Percentiles rank a stretch among this genome's conserved stretches.
Evolutionary conservation across 2,888 invertebrate genomes (phyloP).

Genomic region (Emesis furor): DNA sequence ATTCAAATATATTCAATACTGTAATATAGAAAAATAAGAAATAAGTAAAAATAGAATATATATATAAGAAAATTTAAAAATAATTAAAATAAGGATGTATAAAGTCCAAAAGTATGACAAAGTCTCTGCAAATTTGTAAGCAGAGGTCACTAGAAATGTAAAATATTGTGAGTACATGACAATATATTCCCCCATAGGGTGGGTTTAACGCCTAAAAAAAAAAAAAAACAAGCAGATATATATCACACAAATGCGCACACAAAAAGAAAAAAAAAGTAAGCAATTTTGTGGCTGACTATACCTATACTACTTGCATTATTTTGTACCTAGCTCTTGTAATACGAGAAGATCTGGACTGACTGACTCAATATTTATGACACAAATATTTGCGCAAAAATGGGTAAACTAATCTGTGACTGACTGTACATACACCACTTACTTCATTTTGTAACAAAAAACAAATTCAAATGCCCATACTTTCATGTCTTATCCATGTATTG

Average conservation of each 20-base stretch:
- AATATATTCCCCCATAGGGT: too few species aligned
- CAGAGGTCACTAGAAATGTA: too few species aligned
- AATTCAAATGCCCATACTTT: background rate
- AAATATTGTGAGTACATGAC: too few species aligned
- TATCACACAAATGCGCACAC: slow-evolving; percentile 1
- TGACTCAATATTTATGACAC: background rate
- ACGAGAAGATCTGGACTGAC: slow-evolving; percentile 1
- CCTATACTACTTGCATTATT: background rate
- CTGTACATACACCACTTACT: slow-evolving; percentile 1
- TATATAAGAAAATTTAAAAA: too few species aligned
- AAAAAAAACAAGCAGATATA: background rate
- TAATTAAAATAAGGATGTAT: too few species aligned
- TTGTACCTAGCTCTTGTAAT: background rate
- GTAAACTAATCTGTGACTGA: slow-evolving; percentile 1
- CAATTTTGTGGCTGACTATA: background rate
- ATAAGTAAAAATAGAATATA: too few species aligned
- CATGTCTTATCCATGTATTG: background rate
- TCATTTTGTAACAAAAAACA: background rate
- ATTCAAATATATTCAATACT: too few species aligned
- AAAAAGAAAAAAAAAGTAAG: background rate
- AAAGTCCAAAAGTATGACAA: too few species aligned
- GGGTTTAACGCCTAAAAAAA: too few species aligned
- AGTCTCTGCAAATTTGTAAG: too few species aligned
- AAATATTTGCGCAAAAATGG: background rate
- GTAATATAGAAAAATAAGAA: too few species aligned